These are phyloP conservation scores for Acyrthosiphon pisum DNA, from an alignment of 1,140 invertebrate genomes.

Conservation along the genomic window DNA sequence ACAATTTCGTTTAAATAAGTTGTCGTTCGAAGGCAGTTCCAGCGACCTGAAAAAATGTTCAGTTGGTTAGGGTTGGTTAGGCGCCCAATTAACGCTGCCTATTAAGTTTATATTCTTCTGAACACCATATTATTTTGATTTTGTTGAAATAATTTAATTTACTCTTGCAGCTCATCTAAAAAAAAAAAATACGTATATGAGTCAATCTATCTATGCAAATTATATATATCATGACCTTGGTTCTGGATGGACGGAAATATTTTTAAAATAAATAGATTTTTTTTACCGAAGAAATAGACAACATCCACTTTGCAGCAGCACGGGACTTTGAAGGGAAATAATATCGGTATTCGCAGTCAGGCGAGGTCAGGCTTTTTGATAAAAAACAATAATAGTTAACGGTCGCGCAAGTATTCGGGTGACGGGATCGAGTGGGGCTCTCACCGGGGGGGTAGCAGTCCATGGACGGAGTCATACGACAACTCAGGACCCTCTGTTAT, in stretches of 20 bases:
- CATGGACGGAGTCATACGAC: not conserved
- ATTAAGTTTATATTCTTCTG: not conserved
- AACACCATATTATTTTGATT: not conserved
- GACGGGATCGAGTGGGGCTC: not conserved
- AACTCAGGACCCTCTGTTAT: not conserved
- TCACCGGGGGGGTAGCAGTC: no score
- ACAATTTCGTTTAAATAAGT: slow-evolving; percentile 20
- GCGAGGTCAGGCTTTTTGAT: no score
- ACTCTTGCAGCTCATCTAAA: not conserved
- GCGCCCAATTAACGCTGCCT: not conserved
- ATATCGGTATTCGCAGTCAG: no score
- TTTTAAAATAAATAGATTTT: not conserved
- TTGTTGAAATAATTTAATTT: not conserved
- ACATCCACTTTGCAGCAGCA: not conserved
- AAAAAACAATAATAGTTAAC: not conserved
- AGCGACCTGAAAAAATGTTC: not conserved
- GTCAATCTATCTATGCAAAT: no score
- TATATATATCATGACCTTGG: not conserved
- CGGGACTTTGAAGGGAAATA: no score
- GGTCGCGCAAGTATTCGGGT: not conserved
- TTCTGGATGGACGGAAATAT: not conserved
- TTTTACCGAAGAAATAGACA: not conserved
- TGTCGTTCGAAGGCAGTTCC: not conserved
- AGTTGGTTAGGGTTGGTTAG: not conserved
- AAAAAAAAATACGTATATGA: not conserved